These are phyloP conservation scores for Cheilinus undulatus DNA, from an alignment of 2,113 vertebrate species.

Conservation along the genomic window DNA sequence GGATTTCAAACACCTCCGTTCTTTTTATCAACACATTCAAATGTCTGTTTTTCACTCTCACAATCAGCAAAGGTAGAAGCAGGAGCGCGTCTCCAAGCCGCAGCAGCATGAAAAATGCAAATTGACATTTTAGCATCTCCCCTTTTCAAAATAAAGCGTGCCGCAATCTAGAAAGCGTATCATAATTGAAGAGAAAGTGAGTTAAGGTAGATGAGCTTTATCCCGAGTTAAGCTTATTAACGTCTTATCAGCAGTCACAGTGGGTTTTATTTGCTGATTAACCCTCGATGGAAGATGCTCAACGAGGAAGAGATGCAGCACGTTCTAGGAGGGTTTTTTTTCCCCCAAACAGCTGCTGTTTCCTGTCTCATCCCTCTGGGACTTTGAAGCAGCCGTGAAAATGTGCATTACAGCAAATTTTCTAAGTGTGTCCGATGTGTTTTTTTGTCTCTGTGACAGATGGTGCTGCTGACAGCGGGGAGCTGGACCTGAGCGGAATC, in stretches of 20 bases:
- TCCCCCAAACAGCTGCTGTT: conserved; percentile 1
- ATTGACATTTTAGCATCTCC: conserved; percentile 33
- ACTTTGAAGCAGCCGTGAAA: conserved; percentile 4
- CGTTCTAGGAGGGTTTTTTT: neutral
- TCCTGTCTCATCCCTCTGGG: conserved; percentile 43
- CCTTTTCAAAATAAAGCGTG: conserved; percentile 29
- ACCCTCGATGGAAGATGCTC: conserved; percentile 27
- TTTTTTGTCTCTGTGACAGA: conserved; percentile 78
- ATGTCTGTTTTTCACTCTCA: conserved; percentile 4
- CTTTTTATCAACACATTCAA: conserved; percentile 28
- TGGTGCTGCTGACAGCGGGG: conserved; percentile 85
- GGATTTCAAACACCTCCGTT: neutral
- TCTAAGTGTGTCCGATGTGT: conserved; percentile 48
- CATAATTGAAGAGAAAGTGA: conserved; percentile 63
- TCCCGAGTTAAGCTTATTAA: conserved; percentile 65
- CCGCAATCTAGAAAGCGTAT: conserved; percentile 50
- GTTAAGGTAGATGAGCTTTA: conserved; percentile 53
- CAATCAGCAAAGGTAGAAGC: conserved; percentile 11
- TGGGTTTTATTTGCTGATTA: conserved; percentile 47
- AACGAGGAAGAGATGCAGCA: conserved; percentile 3
- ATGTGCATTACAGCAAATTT: conserved; percentile 21
- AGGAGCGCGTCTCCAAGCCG: neutral
- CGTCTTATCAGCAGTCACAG: conserved; percentile 56
- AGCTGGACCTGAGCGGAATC: conserved; percentile 95
- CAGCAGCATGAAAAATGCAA: conserved; percentile 30